Base-by-base conservation (phyloP, 2,888 invertebrate species). In the Drosophila pseudotakahashii region DNA sequence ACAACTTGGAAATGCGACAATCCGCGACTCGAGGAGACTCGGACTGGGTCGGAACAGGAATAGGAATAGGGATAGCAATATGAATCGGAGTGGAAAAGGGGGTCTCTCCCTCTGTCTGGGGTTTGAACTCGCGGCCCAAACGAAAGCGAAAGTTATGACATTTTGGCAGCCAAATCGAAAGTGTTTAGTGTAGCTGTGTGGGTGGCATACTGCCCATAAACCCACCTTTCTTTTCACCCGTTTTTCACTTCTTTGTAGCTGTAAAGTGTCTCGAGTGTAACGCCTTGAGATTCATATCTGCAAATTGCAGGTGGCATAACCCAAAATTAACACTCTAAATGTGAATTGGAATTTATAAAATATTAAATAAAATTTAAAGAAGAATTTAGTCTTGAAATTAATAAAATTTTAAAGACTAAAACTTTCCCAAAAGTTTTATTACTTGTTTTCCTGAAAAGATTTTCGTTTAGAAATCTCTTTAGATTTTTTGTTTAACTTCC, bases 141-240 rank as follows among this genome's bases (percentile, higher is more conserved):
- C 64, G 81, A 84, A 88, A 83, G 75, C 88, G 88, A 82, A 82
- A 82, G 82, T 85, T 88, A 81, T 77, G 88, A 74, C 85, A 85
- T 71, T 82, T 87, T 84, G 84, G 78, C 76, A 74, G 63, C 50
- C 72, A 78, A 78, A 66, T 47, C 47, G 81, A 83, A 77, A 86
- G 84, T 83, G 77, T 53, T 75, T 48, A 26, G 34, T 34, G 48
- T 60, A 16, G 32, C 45, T 52, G 36, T 53, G 60, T 60, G 63
- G 62, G 62, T 62, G 62, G 34, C 14, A 10, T 16, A 52, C 48
- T 48, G 19, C 26, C 37, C 14, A 39, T 30, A 14, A 14, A 30
- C 10, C 16, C 44, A 19, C 26, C 51, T 44, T 5, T 11, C 52
- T 13, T 41, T 51, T 41, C 10, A 19, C 16, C 47, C n/a, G 41